Conservation (phyloP, 2,113 vertebrate species). For the Grammomys dolichurus region DNA sequence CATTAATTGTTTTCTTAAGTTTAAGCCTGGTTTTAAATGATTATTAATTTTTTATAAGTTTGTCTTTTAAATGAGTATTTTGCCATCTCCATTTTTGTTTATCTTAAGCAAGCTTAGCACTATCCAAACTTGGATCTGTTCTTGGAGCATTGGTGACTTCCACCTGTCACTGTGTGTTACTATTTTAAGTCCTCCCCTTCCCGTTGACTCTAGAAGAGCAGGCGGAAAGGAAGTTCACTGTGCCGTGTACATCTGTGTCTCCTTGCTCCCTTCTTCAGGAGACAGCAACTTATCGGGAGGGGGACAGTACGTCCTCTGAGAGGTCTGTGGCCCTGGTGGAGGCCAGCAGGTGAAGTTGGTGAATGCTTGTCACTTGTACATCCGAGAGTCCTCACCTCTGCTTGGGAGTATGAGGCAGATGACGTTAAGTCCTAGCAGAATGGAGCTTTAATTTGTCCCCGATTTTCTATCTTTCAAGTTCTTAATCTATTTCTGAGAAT, state of each 20-base stretch:
- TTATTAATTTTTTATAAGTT: neutral
- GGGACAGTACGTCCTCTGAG: neutral
- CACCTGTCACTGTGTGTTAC: constrained; percentile 81
- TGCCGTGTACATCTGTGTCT: neutral
- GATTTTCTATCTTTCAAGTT: neutral
- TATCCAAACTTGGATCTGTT: constrained; percentile 69
- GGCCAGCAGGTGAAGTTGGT: neutral
- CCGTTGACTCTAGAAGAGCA: constrained; percentile 61
- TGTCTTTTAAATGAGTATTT: constrained; percentile 18
- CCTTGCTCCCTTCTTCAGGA: neutral
- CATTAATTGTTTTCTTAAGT: neutral
- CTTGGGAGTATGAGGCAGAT: neutral
- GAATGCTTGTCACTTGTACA: neutral
- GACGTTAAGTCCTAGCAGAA: neutral
- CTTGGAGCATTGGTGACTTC: constrained; percentile 61
- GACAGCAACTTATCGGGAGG: neutral
- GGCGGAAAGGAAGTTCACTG: constrained; percentile 24
- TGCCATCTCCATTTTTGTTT: neutral
- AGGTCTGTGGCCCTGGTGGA: neutral
- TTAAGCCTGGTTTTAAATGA: constrained; percentile 37
- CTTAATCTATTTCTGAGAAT: constrained; percentile 32
- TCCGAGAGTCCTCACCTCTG: neutral
- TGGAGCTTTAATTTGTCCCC: neutral
- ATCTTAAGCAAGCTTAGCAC: constrained; percentile 43
- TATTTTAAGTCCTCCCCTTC: constrained; percentile 82